These are phyloP conservation scores for Episyrphus balteatus DNA, from an alignment of 1,140 invertebrate species.

Conservation along the genomic window DNA sequence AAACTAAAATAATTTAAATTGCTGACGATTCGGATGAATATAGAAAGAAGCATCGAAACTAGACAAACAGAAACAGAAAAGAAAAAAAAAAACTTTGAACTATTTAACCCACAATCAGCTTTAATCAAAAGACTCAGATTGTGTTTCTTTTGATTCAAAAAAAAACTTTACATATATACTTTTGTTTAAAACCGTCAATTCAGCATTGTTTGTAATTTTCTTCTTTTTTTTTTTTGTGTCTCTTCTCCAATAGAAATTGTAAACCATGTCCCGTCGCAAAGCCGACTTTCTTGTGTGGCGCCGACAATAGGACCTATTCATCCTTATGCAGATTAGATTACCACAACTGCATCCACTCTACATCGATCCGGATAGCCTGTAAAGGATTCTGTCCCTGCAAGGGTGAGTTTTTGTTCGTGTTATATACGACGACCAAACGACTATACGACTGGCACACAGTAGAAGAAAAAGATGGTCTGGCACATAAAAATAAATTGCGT, in stretches of 20 bases:
- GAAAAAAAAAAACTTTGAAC: too few relatives aligned
- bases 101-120: too few relatives aligned
- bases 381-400: slow-evolving; percentile 86
- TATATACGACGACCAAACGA: background rate
- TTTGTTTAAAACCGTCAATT: background rate
- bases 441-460: too few relatives aligned
- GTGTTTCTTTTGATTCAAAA: too few relatives aligned
- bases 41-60: too few relatives aligned
- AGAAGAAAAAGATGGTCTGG: too few relatives aligned
- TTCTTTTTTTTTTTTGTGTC: slow-evolving; percentile 5
- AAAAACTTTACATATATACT: too few relatives aligned
- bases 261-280: slow-evolving; percentile 65
- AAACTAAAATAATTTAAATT: too few relatives aligned
- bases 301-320: slow-evolving; percentile 86
- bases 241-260: slow-evolving; percentile 49
- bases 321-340: slow-evolving; percentile 79
- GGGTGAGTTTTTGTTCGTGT: slow-evolving; percentile 18
- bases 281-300: slow-evolving; percentile 76
- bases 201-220: background rate
- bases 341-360: slow-evolving; percentile 80
- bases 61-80: too few relatives aligned
- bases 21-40: too few relatives aligned
- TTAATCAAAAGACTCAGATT: too few relatives aligned
- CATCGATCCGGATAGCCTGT: slow-evolving; percentile 62
- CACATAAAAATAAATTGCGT: too few relatives aligned